phyloP scores from a whole-genome alignment of 2,797 vertebrate genomes.

The Myotis myotis region DNA sequence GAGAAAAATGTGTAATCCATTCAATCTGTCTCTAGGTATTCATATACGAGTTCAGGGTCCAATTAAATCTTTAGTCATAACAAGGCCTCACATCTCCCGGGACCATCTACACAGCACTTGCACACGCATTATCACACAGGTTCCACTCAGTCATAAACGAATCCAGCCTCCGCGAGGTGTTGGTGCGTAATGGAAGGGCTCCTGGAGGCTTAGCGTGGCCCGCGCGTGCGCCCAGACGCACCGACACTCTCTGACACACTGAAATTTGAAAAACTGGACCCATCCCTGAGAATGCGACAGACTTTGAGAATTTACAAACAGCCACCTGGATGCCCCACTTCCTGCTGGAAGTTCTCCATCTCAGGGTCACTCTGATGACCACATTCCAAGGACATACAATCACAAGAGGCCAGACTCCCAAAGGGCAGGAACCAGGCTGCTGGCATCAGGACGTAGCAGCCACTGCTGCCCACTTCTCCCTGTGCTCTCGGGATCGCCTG shows the following conservation, averaged over 20 bases:
- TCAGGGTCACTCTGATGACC: background rate
- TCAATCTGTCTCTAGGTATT: background rate
- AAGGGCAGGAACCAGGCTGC: background rate
- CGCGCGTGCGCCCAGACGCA: background rate
- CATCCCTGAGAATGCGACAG: background rate
- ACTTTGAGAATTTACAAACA: background rate
- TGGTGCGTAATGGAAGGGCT: background rate
- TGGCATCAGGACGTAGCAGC: background rate
- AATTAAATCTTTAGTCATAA: background rate
- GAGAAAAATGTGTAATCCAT: constrained; percentile 8
- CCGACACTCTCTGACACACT: background rate
- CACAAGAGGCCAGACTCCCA: background rate
- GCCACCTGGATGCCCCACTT: background rate
- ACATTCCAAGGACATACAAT: background rate
- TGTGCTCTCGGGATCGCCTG: background rate
- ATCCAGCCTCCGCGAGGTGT: background rate
- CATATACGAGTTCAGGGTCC: background rate
- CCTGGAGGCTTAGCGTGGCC: background rate
- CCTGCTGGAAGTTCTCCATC: background rate
- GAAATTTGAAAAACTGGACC: background rate
- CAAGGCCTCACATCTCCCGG: background rate
- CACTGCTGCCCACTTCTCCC: rapidly evolving
- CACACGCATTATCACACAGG: background rate
- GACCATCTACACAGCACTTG: background rate
- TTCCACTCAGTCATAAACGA: background rate